A percentile compares a stretch with the other conserved stretches of the same genome.
These are phyloP conservation scores for Campopleginae sp. DNA, from an alignment of 2,888 invertebrate species.

Conservation along the genomic window DNA sequence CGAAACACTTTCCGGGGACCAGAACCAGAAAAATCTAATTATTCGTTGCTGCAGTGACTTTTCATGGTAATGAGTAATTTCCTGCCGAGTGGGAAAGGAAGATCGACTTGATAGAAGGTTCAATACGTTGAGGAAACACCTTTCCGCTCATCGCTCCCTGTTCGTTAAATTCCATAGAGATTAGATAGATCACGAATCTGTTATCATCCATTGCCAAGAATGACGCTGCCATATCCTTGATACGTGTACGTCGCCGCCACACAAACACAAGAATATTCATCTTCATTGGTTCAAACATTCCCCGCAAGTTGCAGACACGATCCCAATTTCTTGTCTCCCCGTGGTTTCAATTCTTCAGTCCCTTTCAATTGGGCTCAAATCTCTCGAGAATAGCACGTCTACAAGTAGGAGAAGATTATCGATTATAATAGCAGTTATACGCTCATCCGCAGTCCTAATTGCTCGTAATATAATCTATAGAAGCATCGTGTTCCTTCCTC, in stretches of 20 bases:
- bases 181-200: neutral
- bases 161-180: neutral
- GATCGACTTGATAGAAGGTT: neutral
- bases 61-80: neutral
- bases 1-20: too few relatives aligned
- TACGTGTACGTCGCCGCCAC: neutral
- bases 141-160: neutral
- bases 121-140: neutral
- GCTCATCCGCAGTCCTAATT: constrained; percentile 10
- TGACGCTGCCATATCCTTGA: neutral
- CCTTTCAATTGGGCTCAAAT: neutral
- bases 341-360: neutral
- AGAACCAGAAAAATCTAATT: neutral
- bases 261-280: neutral
- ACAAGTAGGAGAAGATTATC: neutral
- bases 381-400: neutral
- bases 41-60: neutral
- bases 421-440: constrained; percentile 4
- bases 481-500: neutral
- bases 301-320: neutral
- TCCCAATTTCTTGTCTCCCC: neutral
- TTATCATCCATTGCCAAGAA: neutral
- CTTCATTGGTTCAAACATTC: neutral
- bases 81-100: neutral
- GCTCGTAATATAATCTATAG: neutral